These are phyloP conservation scores for Neoitamus cyanurus DNA, from an alignment of 2,888 invertebrate species.

Conservation along the genomic window DNA sequence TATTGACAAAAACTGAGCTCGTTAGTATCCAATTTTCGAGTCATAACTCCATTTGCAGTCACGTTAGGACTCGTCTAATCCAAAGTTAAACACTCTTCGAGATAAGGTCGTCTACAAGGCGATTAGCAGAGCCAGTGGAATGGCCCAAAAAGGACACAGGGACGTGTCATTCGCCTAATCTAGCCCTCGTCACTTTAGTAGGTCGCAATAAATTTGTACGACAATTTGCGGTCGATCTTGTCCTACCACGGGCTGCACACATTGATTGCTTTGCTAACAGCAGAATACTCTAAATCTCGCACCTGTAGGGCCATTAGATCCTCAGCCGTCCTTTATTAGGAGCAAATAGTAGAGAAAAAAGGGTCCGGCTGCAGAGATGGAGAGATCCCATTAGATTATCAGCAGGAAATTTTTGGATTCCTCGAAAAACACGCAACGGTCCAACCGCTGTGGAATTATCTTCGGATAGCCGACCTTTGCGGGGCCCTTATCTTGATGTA, in stretches of 20 bases:
- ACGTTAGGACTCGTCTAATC: neutral
- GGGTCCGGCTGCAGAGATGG: slow-evolving; percentile 14
- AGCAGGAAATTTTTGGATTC: slow-evolving; percentile 42
- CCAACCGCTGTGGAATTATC: slow-evolving; percentile 1
- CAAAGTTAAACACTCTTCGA: slow-evolving; percentile 9
- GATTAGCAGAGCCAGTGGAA: neutral
- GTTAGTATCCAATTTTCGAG: slow-evolving; percentile 17
- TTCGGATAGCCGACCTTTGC: neutral
- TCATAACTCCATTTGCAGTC: neutral
- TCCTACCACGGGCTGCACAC: neutral
- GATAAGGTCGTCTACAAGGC: slow-evolving; percentile 37
- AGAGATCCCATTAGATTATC: slow-evolving; percentile 40
- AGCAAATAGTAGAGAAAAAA: slow-evolving; percentile 35
- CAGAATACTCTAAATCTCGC: neutral
- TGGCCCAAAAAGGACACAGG: neutral
- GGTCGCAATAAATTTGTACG: slow-evolving; percentile 38
- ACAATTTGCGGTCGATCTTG: slow-evolving; percentile 32
- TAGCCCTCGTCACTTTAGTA: slow-evolving; percentile 38
- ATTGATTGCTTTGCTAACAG: neutral
- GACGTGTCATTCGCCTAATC: slow-evolving; percentile 26
- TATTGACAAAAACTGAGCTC: slow-evolving; percentile 3
- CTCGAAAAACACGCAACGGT: slow-evolving; percentile 31
- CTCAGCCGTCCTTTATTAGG: neutral
- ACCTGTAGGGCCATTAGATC: slow-evolving; percentile 39
- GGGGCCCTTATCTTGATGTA: slow-evolving; percentile 31